Conservation (phyloP, 2,113 vertebrate genomes). For the Hiodon alosoides region DNA sequence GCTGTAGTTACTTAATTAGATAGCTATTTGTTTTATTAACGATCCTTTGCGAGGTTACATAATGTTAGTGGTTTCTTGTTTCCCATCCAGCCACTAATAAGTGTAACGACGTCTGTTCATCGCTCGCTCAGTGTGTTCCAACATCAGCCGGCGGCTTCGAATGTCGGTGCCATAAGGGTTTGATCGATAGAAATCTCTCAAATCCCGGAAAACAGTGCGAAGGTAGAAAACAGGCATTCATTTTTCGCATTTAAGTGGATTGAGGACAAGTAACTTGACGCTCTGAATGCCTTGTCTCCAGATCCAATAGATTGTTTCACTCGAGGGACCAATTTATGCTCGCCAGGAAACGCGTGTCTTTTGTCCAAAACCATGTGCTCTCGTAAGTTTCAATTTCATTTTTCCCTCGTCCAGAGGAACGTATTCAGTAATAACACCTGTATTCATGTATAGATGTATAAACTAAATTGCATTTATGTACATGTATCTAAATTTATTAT, state of each 20-base stretch:
- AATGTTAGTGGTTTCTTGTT: too few species aligned
- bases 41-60: too few species aligned
- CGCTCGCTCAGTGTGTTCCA: conserved; percentile 3
- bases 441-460: not conserved
- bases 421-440: too few species aligned
- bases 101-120: not conserved
- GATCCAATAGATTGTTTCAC: conserved; percentile 4
- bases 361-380: not conserved
- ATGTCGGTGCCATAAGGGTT: not conserved
- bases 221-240: not conserved
- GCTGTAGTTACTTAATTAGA: too few species aligned
- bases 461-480: not conserved
- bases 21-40: too few species aligned
- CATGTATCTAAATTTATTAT: not conserved
- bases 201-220: not conserved
- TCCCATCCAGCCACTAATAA: not conserved
- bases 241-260: too few species aligned
- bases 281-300: not conserved
- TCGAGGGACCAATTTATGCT: not conserved
- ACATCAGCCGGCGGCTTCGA: not conserved
- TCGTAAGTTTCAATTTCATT: not conserved
- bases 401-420: too few species aligned
- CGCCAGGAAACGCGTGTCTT: not conserved
- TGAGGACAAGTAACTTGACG: not conserved
- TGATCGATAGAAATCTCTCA: not conserved